A percentile compares a stretch with the other conserved stretches of the same genome.
These are phyloP conservation scores for Cyanocitta stelleri DNA, from an alignment of 2,113 vertebrate species.

Conservation along the genomic window DNA sequence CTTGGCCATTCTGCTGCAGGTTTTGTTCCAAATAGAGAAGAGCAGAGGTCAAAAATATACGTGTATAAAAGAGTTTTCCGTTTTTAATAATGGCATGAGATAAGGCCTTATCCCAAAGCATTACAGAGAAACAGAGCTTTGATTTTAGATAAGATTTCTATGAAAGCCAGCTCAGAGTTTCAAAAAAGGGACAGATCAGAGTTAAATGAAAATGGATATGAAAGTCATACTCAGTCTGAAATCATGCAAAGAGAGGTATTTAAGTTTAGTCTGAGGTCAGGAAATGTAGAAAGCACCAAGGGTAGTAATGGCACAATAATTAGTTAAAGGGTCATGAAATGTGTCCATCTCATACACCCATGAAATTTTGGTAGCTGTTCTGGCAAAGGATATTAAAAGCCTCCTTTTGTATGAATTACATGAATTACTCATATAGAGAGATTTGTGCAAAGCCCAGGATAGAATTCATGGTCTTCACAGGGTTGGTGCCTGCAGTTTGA, in stretches of 20 bases:
- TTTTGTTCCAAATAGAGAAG: constrained; percentile 22
- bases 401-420: not conserved
- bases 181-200: not conserved
- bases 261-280: not conserved
- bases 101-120: not conserved
- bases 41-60: constrained; percentile 36
- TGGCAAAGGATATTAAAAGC: not conserved
- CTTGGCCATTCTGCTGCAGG: not conserved
- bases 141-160: constrained; percentile 36
- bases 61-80: not conserved
- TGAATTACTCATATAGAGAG: not conserved
- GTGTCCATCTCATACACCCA: not conserved
- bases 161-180: constrained; percentile 37
- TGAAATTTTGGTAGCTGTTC: not conserved
- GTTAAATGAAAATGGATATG: constrained; percentile 9
- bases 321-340: not conserved
- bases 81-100: constrained; percentile 38
- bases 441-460: not conserved
- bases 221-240: not conserved
- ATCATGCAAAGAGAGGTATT: not conserved
- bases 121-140: constrained; percentile 36
- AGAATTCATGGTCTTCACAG: not conserved
- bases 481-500: not conserved
- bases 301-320: not conserved
- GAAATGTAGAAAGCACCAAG: not conserved